Base-by-base conservation (phyloP, 2,888 invertebrate genomes). In the Agrotis exclamationis region DNA sequence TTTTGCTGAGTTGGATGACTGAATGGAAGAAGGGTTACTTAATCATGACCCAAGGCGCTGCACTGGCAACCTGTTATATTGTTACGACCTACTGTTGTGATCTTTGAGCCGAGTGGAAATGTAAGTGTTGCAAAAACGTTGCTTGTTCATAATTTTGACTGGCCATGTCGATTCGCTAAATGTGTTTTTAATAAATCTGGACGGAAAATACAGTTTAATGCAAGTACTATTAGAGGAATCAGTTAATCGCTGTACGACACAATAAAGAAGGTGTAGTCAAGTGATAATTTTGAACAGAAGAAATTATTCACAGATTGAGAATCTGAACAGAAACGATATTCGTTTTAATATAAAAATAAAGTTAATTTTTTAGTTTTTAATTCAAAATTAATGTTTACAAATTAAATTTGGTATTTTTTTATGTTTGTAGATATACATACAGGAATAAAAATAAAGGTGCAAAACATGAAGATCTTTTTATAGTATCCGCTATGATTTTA, bases 61-160 rank as follows among this genome's bases (percentile, higher is more conserved):
- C 51, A 45, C 53, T 48, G 64, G 54, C 57, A 82, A 82, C 78
- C 82, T 82, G 82, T 78, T 70, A 51, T 63, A 60, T 57, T 53
- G 39, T 51, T 56, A 47, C 64, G 51, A 82, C 59, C 71, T 63
- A 65, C 78, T 70, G 67, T 72, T 62, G 63, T 70, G 79, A 78
- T 82, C 57, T 82, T 79, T 78, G 64, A 57, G 60, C 33, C 6
- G 18, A 51, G 57, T 64, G 53, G 63, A 50, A 82, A 56, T 79
- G 60, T 54, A 24, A 63, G 51, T 67, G 45, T 60, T 66, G 66
- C 66, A 71, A 54, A 76, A 63, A 60, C 28, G 51, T 50, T 39
- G 28, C 57, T 64, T 76, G 62, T 70, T 58, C 39, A 64, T 70
- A 58, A 57, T 22, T 80, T 80, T 74, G 18, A 28, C 44, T 65